These are phyloP conservation scores for Oryzias celebensis DNA, from an alignment of 2,113 vertebrate genomes.

Conservation along the genomic window DNA sequence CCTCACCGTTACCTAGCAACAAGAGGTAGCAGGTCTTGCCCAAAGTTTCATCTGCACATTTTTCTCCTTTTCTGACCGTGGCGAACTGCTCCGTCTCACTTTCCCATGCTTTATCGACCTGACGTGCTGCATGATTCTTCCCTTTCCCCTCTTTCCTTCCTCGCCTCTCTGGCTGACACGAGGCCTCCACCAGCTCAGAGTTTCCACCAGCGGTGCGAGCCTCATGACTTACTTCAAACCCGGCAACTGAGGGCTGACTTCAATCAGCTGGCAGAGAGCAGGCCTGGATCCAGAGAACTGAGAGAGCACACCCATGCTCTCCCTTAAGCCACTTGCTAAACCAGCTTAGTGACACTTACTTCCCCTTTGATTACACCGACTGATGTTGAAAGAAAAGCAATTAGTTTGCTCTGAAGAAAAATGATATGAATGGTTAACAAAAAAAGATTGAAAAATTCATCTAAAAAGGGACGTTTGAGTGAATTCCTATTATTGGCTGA, in stretches of 20 bases:
- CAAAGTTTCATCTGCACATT: not conserved
- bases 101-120: not conserved
- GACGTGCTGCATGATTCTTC: not conserved
- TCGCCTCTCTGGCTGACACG: conserved; percentile 10
- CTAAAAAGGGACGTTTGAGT: too few species aligned
- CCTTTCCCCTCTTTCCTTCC: not conserved
- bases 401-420: not conserved
- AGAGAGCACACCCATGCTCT: conserved; percentile 52
- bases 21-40: conserved; percentile 58
- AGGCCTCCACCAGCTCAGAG: conserved; percentile 43
- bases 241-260: conserved; percentile 28
- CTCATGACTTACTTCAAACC: conserved; percentile 17
- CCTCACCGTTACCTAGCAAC: conserved; percentile 68
- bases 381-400: conserved; percentile 34
- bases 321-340: conserved; percentile 46
- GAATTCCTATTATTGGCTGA: too few species aligned
- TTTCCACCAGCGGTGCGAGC: conserved; percentile 50
- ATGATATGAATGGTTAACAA: too few species aligned
- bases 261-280: conserved; percentile 25
- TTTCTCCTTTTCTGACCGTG: not conserved
- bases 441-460: too few species aligned
- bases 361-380: conserved; percentile 53
- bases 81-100: not conserved
- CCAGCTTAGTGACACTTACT: conserved; percentile 42
- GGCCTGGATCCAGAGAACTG: conserved; percentile 23